A percentile compares a stretch with the other conserved stretches of the same genome.
phyloP scores from a whole-genome alignment of 2,797 vertebrate species.

The Chloroceryle amazona region DNA sequence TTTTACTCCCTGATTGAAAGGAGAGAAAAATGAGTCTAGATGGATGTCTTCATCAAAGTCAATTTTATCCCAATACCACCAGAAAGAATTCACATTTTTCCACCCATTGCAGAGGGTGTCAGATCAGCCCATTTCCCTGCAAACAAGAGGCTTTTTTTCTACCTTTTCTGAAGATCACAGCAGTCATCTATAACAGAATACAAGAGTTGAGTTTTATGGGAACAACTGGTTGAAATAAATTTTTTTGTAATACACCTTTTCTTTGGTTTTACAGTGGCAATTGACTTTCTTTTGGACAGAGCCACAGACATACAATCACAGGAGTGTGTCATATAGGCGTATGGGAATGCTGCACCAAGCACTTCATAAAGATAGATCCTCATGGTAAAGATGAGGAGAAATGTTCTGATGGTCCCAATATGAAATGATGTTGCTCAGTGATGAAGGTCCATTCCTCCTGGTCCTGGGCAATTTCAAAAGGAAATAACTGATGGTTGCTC shows the following conservation, averaged over 20 bases:
- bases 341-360: background rate
- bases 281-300: background rate
- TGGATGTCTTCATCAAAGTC: background rate
- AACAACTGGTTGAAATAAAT: background rate
- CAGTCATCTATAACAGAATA: background rate
- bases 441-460: background rate
- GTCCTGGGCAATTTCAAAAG: background rate
- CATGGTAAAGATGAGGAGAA: background rate
- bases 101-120: background rate
- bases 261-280: background rate
- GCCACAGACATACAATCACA: fast-evolving
- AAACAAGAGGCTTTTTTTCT: background rate
- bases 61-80: background rate
- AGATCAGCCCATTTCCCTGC: background rate
- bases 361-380: background rate
- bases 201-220: background rate
- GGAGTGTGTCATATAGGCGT: fast-evolving
- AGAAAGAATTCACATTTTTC: background rate
- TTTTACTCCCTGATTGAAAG: background rate
- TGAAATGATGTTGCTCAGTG: background rate
- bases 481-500: background rate
- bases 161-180: background rate
- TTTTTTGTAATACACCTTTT: background rate
- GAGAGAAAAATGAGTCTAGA: background rate
- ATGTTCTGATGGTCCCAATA: background rate